phyloP scores from a whole-genome alignment of 1,140 invertebrate species.

The Chelonus insularis region DNA sequence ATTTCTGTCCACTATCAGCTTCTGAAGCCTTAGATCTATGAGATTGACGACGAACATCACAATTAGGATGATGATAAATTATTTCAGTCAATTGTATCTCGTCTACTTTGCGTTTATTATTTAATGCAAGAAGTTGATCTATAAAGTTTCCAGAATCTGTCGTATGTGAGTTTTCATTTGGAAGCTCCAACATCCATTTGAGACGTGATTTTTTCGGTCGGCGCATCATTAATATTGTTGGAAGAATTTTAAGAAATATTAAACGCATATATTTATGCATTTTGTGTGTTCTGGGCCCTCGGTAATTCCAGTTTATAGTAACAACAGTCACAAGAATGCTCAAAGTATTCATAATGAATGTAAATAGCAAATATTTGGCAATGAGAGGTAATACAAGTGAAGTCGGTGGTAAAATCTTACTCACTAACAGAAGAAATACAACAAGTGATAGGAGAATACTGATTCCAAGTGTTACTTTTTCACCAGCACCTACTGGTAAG shows the following conservation, averaged over 20 bases:
- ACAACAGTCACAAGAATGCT: conserved; percentile 98
- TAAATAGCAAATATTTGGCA: conserved; percentile 98
- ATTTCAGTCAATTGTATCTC: conserved; percentile 92
- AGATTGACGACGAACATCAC: conserved; percentile 86
- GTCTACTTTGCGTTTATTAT: conserved; percentile 79
- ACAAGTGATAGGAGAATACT: conserved; percentile 98
- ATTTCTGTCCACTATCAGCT: conserved; percentile 72
- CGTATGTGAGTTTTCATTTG: conserved; percentile 77
- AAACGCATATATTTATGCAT: conserved; percentile 95
- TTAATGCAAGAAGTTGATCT: conserved; percentile 66
- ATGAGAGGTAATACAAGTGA: conserved; percentile 96
- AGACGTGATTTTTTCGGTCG: conserved; percentile 88
- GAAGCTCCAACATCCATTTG: conserved; percentile 97
- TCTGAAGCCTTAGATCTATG: conserved; percentile 62
- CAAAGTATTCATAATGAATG: conserved; percentile 99
- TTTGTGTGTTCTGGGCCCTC: conserved; percentile 87
- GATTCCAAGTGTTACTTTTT: conserved; percentile 96
- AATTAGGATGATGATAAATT: conserved; percentile 94
- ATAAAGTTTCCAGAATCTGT: conserved; percentile 73
- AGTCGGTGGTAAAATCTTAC: conserved; percentile 98
- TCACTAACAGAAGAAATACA: conserved; percentile 97
- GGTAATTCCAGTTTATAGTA: conserved; percentile 99
- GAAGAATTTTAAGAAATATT: conserved; percentile 90
- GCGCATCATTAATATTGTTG: conserved; percentile 85
- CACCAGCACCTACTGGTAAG: conserved; percentile 89